Percentiles rank a stretch among this genome's conserved stretches.
These are phyloP conservation scores for Xestia xanthographa DNA, from an alignment of 2,888 invertebrate genomes.

Conservation along the genomic window DNA sequence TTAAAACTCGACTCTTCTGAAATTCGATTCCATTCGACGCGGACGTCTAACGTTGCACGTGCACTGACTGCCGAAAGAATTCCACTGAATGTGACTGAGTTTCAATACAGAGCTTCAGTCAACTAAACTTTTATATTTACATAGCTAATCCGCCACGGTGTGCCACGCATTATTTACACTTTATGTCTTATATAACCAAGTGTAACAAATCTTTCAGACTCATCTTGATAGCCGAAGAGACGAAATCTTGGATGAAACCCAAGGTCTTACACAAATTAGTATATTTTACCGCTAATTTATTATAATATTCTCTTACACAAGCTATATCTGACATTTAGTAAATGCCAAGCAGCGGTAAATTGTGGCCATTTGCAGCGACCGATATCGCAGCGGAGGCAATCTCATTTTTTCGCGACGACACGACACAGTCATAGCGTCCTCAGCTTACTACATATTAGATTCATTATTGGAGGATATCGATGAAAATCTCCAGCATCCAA, in stretches of 20 bases:
- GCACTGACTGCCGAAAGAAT: constrained; percentile 64
- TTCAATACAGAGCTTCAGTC: constrained; percentile 61
- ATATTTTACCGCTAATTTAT: constrained; percentile 64
- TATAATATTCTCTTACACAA: constrained; percentile 62
- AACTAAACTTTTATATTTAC: constrained; percentile 58
- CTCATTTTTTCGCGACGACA: constrained; percentile 75
- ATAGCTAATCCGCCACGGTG: constrained; percentile 48
- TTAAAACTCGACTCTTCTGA: constrained; percentile 65
- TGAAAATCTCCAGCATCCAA: constrained; percentile 88
- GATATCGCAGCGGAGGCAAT: constrained; percentile 69
- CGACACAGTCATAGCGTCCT: constrained; percentile 73
- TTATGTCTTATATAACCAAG: constrained; percentile 26
- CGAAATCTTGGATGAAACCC: constrained; percentile 60
- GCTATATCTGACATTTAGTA: constrained; percentile 60
- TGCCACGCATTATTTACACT: constrained; percentile 33
- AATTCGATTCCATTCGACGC: constrained; percentile 67
- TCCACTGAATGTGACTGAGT: constrained; percentile 63
- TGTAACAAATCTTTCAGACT: constrained; percentile 22
- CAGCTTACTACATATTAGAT: constrained; percentile 87
- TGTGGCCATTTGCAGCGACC: constrained; percentile 59
- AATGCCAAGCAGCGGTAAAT: constrained; percentile 64
- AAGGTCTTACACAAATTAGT: constrained; percentile 65
- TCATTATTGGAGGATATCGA: constrained; percentile 88
- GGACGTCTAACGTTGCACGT: constrained; percentile 68
- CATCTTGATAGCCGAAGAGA: constrained; percentile 40